phyloP scores from a whole-genome alignment of 2,113 vertebrate genomes.

The Phalacrocorax aristotelis region DNA sequence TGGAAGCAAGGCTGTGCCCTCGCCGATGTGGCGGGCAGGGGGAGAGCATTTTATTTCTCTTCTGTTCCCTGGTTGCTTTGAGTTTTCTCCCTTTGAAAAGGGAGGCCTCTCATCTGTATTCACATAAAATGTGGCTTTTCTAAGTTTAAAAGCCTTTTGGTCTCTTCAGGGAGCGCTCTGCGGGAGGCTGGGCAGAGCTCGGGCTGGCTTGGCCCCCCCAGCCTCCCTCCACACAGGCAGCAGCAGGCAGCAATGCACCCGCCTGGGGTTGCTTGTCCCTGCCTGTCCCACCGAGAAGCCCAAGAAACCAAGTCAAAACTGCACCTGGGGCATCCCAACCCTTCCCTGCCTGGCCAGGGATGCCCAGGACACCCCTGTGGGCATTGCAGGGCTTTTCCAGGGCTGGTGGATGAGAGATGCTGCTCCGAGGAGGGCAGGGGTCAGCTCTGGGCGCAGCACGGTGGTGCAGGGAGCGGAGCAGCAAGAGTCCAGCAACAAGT shows the following conservation, averaged over 20 bases:
- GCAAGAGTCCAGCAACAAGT: not conserved
- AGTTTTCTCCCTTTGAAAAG: slow-evolving; percentile 35
- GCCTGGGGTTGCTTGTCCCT: fast-evolving
- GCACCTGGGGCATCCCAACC: not conserved
- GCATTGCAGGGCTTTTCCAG: not conserved
- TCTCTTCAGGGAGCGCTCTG: slow-evolving; percentile 12
- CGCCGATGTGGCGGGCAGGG: not conserved
- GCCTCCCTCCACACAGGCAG: not conserved
- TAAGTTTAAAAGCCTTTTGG: slow-evolving; percentile 42
- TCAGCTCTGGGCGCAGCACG: fast-evolving
- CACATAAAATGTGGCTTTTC: slow-evolving; percentile 39
- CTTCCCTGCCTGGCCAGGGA: not conserved
- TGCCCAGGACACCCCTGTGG: fast-evolving
- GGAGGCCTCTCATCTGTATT: slow-evolving; percentile 23
- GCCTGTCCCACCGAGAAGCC: not conserved
- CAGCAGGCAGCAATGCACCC: not conserved
- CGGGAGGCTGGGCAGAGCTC: not conserved
- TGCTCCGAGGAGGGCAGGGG: fast-evolving
- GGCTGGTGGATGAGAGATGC: not conserved
- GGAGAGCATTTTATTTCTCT: not conserved
- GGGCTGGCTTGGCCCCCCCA: not conserved
- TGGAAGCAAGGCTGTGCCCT: not conserved
- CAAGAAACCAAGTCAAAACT: not conserved
- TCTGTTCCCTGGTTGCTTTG: slow-evolving; percentile 43
- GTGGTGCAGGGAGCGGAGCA: fast-evolving